These are phyloP conservation scores for Centrocercus urophasianus DNA, from an alignment of 2,113 vertebrate species.

Conservation along the genomic window DNA sequence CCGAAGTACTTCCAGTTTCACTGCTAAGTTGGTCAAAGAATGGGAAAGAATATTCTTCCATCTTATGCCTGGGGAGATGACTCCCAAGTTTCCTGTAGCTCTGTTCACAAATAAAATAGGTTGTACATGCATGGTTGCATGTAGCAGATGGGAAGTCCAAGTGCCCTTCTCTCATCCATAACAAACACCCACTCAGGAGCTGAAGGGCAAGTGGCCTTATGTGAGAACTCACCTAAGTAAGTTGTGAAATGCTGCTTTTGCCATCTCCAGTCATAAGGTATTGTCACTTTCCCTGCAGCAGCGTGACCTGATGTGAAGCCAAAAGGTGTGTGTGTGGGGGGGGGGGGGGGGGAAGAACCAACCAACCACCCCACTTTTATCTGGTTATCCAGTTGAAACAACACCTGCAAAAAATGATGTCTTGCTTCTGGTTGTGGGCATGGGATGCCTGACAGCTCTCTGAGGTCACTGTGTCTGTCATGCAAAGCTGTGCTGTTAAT, in stretches of 20 bases:
- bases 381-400: neutral
- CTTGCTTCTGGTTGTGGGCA: neutral
- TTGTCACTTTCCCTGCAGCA: neutral
- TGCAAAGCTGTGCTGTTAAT: neutral
- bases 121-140: neutral
- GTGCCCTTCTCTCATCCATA: neutral
- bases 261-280: neutral
- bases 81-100: neutral
- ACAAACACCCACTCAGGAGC: neutral
- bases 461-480: neutral
- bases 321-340: neutral
- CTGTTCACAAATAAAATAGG: neutral
- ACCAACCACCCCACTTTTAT: neutral
- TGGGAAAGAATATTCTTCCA: neutral
- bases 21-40: neutral
- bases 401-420: neutral
- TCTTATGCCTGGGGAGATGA: neutral
- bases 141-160: neutral
- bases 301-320: neutral
- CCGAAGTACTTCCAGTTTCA: neutral
- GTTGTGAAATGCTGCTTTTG: neutral
- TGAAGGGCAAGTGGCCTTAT: rapidly evolving
- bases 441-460: neutral
- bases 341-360: neutral
- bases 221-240: neutral